A percentile compares a stretch with the other conserved stretches of the same genome.
Conservation (phyloP, 2,888 invertebrate genomes). For the Heteromyza rotundicornis region DNA sequence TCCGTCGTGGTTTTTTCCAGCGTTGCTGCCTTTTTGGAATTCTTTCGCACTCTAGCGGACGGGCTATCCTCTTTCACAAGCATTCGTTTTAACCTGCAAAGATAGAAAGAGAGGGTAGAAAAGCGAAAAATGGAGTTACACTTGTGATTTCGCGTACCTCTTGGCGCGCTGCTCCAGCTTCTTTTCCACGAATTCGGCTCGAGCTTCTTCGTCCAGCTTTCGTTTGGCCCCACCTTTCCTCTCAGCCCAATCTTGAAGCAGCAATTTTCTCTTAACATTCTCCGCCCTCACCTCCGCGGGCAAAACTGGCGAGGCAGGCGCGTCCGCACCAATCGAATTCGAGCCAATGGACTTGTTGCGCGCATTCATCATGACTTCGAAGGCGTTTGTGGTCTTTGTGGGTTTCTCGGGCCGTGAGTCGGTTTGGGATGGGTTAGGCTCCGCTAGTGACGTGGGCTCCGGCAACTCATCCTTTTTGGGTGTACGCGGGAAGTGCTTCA, state of each 20-base stretch:
- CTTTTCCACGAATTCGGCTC: constrained; percentile 66
- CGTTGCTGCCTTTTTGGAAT: neutral
- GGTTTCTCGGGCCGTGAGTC: no score
- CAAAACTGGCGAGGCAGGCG: constrained; percentile 15
- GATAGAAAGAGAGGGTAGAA: no score
- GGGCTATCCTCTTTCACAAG: constrained; percentile 38
- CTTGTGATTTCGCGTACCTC: constrained; percentile 51
- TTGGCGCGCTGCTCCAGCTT: constrained; percentile 70
- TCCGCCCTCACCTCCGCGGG: constrained; percentile 25
- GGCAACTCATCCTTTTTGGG: constrained; percentile 34
- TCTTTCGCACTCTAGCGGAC: constrained; percentile 11
- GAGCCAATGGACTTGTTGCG: constrained; percentile 70
- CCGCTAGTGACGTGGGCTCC: neutral
- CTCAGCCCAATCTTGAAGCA: constrained; percentile 70
- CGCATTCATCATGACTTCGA: constrained; percentile 72
- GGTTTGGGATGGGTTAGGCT: no score
- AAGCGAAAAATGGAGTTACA: neutral
- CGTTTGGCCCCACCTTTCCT: constrained; percentile 71
- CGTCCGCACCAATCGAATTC: constrained; percentile 68
- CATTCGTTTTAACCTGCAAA: constrained; percentile 55
- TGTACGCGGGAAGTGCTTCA: constrained; percentile 43
- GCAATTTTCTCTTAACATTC: constrained; percentile 64
- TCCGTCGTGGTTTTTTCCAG: constrained; percentile 16
- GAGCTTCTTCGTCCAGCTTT: constrained; percentile 67
- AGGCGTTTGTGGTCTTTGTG: constrained; percentile 65